phyloP scores from a whole-genome alignment of 2,113 vertebrate species.

The Kryptolebias marmoratus region DNA sequence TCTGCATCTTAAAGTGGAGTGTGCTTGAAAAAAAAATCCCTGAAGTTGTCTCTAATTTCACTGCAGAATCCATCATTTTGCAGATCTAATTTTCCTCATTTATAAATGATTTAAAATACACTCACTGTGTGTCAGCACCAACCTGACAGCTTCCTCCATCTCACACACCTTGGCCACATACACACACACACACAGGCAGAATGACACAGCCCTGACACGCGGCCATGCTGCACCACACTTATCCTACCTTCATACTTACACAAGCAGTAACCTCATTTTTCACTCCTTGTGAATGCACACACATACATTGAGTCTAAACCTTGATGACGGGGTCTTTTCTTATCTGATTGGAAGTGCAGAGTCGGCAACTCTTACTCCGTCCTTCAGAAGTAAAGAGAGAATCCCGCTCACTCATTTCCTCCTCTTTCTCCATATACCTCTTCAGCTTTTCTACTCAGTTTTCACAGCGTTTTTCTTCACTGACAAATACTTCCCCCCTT shows the following conservation, averaged over 20 bases:
- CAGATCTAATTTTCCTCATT: slow-evolving; percentile 53
- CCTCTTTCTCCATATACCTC: slow-evolving; percentile 15
- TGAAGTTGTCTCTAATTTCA: slow-evolving; percentile 33
- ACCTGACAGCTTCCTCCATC: slow-evolving; percentile 47
- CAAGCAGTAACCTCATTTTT: slow-evolving; percentile 3
- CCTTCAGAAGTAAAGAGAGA: slow-evolving; percentile 66
- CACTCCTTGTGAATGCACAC: neutral
- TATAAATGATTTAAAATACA: slow-evolving; percentile 64
- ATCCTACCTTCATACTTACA: neutral
- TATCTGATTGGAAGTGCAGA: slow-evolving; percentile 74
- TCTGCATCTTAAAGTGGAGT: neutral
- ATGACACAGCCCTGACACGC: slow-evolving; percentile 32
- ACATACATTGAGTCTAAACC: slow-evolving; percentile 51
- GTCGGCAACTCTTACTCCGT: slow-evolving; percentile 67
- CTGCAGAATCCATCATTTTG: slow-evolving; percentile 45
- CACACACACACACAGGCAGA: slow-evolving; percentile 1
- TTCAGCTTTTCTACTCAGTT: slow-evolving; percentile 29
- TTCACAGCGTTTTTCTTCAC: slow-evolving; percentile 11
- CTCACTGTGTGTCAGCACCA: slow-evolving; percentile 55
- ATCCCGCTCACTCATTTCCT: slow-evolving; percentile 22
- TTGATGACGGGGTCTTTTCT: slow-evolving; percentile 74
- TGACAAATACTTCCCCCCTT: slow-evolving; percentile 2
- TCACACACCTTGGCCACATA: neutral
- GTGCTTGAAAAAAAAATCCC: neutral
- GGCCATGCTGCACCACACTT: neutral